These are phyloP conservation scores for Campylomormyrus numenius DNA, from an alignment of 2,113 vertebrate genomes.

Conservation along the genomic window DNA sequence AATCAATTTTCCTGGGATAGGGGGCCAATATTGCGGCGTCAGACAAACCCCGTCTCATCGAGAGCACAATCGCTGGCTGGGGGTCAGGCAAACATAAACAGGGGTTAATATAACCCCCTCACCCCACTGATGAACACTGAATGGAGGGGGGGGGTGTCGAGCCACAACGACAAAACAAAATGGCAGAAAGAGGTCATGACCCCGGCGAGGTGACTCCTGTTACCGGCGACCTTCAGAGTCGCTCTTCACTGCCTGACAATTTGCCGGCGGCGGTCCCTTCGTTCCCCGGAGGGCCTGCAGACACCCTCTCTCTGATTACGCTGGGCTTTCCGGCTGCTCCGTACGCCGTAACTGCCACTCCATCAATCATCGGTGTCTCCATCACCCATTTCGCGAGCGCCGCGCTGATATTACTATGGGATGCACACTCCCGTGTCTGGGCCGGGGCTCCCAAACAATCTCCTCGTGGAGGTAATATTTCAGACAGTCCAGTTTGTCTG, in stretches of 20 bases:
- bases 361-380: slow-evolving; percentile 84
- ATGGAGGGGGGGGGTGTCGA: slow-evolving; percentile 46
- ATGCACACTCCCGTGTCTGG: slow-evolving; percentile 16
- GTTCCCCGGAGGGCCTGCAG: slow-evolving; percentile 71
- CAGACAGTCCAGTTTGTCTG: background rate
- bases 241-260: slow-evolving; percentile 92
- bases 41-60: slow-evolving; percentile 83
- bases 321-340: slow-evolving; percentile 87
- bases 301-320: slow-evolving; percentile 96
- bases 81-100: slow-evolving; percentile 99
- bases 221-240: slow-evolving; percentile 98
- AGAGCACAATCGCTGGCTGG: slow-evolving; percentile 96
- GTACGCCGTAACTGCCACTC: slow-evolving; percentile 95
- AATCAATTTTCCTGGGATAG: slow-evolving; percentile 75
- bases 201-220: slow-evolving; percentile 97
- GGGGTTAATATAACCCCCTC: slow-evolving; percentile 81
- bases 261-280: slow-evolving; percentile 81
- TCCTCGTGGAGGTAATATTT: background rate
- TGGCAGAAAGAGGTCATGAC: slow-evolving; percentile 76
- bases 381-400: slow-evolving; percentile 53
- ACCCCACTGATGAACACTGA: slow-evolving; percentile 29
- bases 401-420: slow-evolving; percentile 39
- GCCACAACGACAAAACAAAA: slow-evolving; percentile 54
- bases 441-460: background rate
- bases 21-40: slow-evolving; percentile 68